Evolutionary conservation across 2,113 vertebrate genomes (phyloP), one percentile per base, ranked within the genome.

Genomic region (Xiphias gladius): DNA sequence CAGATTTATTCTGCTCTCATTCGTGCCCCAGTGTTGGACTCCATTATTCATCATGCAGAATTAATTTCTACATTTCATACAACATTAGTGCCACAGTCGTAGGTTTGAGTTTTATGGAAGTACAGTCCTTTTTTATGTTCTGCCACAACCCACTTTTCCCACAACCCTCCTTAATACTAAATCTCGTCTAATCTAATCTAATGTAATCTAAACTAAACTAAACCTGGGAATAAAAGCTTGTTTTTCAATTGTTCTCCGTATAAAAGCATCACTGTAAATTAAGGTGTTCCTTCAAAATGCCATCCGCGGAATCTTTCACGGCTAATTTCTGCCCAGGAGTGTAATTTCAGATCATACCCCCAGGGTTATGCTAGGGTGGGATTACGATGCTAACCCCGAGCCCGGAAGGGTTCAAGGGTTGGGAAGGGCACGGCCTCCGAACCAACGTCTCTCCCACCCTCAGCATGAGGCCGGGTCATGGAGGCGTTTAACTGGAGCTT

Each of bases 361-460:
- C 5, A 41, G 79, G 79, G 57, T 76, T 64, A 71, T 16, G 26
- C 70, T 0, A 46, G 64, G 78, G 57, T 13, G 79, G 48, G 57
- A 71, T 82, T 50, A 80, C 22, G 13, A 73, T 50, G 61, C 16
- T 78, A 35, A 82, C 75, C 76, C 46, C 14, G 1, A 22, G 54
- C 71, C 62, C 79, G 81, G 39, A 57, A 35, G 41, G 41, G 46
- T 55, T 67, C 43, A 37, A n/a, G 67, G 71, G 64, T 82, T 22
- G 13, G 48, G 73, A 16, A 73, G 80, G 85, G 66, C 13, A 14
- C 11, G 50, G 30, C 73, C 75, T 72, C 58, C 7, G 48, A 30
- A 30, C 58, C 48, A 24, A 75, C 78, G 76, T 58, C 67, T 62
- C 67, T 78, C 62, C 28, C 70, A 66, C 26, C 46, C 61, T 28